Evolutionary conservation across 1,140 invertebrate species (phyloP).

Genomic region (Calycopis cecrops): DNA sequence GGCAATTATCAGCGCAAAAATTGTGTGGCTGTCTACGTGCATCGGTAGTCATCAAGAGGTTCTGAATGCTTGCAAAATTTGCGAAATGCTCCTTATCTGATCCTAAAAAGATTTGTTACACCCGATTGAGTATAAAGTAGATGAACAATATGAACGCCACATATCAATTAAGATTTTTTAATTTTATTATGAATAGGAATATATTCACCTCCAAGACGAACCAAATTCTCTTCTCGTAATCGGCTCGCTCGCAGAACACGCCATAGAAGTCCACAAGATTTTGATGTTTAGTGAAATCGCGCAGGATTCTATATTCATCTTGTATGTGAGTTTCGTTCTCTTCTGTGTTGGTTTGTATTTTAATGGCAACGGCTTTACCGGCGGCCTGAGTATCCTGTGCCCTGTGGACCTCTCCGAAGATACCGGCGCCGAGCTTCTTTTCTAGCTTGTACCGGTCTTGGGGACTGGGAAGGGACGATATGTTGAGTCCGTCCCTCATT

Average conservation of each 20-base stretch:
- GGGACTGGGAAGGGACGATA: conserved; percentile 80
- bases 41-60: too few relatives aligned
- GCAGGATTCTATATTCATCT: conserved; percentile 90
- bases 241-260: conserved; percentile 82
- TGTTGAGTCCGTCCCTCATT: conserved; percentile 64
- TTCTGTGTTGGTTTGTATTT: conserved; percentile 84
- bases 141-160: too few relatives aligned
- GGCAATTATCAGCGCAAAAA: too few relatives aligned
- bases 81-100: too few relatives aligned
- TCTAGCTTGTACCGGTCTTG: conserved; percentile 80
- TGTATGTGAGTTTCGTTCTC: conserved; percentile 83
- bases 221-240: conserved; percentile 87
- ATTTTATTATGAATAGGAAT: not conserved
- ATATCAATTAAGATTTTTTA: not conserved
- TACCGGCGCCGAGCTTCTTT: conserved; percentile 82
- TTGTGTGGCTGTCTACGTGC: too few relatives aligned
- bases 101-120: too few relatives aligned
- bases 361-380: conserved; percentile 85
- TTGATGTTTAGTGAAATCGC: conserved; percentile 84
- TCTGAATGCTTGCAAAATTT: too few relatives aligned
- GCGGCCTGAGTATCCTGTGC: conserved; percentile 84
- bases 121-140: too few relatives aligned
- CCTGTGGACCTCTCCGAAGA: conserved; percentile 85
- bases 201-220: conserved; percentile 90
- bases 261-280: conserved; percentile 92